Evolutionary conservation across 2,888 invertebrate species (phyloP).

Genomic region (Uropetala carovei): DNA sequence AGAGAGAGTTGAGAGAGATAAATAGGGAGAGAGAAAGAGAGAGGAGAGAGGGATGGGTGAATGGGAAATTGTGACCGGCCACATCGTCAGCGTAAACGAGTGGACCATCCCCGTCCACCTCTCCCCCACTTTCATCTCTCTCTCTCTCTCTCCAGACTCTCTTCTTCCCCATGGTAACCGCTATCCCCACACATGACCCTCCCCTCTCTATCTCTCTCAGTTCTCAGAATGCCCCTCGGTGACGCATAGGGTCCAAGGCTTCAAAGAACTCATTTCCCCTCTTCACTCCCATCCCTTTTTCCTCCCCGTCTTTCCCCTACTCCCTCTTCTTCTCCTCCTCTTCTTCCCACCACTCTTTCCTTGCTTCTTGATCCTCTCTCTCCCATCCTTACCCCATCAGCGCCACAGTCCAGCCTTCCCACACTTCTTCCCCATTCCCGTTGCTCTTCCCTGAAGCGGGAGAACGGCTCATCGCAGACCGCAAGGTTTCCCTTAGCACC

Average conservation of each 20-base stretch:
- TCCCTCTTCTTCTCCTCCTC: not conserved
- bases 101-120: constrained; percentile 9
- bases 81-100: constrained; percentile 61
- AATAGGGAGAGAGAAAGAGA: not conserved
- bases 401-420: not conserved
- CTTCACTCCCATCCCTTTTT: not conserved
- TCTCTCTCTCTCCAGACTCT: not conserved
- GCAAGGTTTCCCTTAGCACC: constrained; percentile 54
- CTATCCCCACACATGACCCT: not conserved
- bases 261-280: not conserved
- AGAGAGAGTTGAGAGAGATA: not conserved
- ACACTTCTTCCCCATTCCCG: not conserved
- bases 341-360: not conserved
- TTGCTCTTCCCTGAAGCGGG: constrained; percentile 8
- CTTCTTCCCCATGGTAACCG: constrained; percentile 29
- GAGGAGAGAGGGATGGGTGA: not conserved
- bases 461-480: constrained; percentile 55
- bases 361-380: not conserved
- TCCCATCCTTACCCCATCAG: not conserved
- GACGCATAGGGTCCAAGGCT: not conserved
- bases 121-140: not conserved
- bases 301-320: not conserved
- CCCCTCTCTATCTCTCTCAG: not conserved
- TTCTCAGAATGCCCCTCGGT: not conserved
- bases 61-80: constrained; percentile 58